Conservation (phyloP, 2,888 invertebrate species). For the Tholera decimalis region DNA sequence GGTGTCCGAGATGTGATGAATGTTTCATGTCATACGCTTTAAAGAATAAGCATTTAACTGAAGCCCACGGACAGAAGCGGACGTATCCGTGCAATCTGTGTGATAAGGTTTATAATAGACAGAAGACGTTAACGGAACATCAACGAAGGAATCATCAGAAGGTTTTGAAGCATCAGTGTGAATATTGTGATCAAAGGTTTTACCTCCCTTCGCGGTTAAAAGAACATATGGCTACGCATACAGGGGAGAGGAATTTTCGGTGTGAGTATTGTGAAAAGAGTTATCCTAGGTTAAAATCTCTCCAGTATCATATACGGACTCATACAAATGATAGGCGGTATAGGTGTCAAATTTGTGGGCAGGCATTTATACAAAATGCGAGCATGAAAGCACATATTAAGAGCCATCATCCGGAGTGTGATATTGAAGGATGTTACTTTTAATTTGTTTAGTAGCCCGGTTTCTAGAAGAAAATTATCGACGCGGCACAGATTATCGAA, state of each 20-base stretch:
- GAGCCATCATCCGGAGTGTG: conserved; percentile 89
- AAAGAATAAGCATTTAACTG: conserved; percentile 85
- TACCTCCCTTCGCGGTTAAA: conserved; percentile 85
- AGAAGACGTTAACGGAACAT: conserved; percentile 86
- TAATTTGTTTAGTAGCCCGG: conserved; percentile 45
- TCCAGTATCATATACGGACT: conserved; percentile 92
- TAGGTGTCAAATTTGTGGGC: conserved; percentile 90
- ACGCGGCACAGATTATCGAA: neutral
- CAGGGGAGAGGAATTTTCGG: conserved; percentile 90
- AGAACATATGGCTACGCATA: conserved; percentile 90
- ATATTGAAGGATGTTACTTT: conserved; percentile 84
- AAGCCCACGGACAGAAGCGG: conserved; percentile 85
- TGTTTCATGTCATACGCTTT: conserved; percentile 87
- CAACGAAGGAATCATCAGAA: conserved; percentile 86
- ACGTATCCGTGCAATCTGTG: conserved; percentile 87
- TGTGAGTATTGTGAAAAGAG: conserved; percentile 92
- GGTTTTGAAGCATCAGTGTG: conserved; percentile 89
- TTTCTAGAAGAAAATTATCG: neutral
- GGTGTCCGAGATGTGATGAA: conserved; percentile 86
- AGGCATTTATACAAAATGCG: conserved; percentile 91
- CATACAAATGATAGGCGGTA: conserved; percentile 92
- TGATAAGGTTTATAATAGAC: conserved; percentile 87
- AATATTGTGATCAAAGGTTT: conserved; percentile 90
- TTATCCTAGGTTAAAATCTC: conserved; percentile 91
- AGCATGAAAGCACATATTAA: conserved; percentile 92